Percentiles rank a stretch among this genome's conserved stretches.
These are phyloP conservation scores for Sinelater perroti DNA, from an alignment of 2,888 invertebrate genomes.

Conservation along the genomic window DNA sequence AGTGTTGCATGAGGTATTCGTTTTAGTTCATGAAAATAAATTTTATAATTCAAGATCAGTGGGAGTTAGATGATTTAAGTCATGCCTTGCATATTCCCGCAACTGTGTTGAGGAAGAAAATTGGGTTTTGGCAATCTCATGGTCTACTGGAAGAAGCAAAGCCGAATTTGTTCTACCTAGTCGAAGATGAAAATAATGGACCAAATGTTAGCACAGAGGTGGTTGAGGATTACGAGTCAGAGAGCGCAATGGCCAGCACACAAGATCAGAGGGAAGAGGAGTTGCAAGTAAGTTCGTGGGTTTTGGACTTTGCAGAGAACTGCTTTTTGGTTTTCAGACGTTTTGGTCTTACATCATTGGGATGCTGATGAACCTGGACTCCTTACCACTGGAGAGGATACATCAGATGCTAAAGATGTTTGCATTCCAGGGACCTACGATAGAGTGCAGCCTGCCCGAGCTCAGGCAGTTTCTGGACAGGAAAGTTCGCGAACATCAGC, in stretches of 20 bases:
- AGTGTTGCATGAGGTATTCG: slow-evolving; percentile 40
- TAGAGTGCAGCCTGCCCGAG: slow-evolving; percentile 89
- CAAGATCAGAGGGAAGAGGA: slow-evolving; percentile 95
- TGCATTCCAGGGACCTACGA: slow-evolving; percentile 88
- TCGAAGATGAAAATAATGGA: slow-evolving; percentile 70
- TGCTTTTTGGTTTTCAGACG: slow-evolving; percentile 62
- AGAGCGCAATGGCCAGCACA: slow-evolving; percentile 94
- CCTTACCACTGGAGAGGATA: slow-evolving; percentile 88
- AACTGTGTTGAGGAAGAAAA: slow-evolving; percentile 83
- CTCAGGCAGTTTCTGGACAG: slow-evolving; percentile 88
- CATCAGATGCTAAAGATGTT: slow-evolving; percentile 98
- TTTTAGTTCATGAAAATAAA: not conserved
- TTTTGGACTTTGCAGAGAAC: not conserved
- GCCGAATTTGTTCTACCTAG: slow-evolving; percentile 76
- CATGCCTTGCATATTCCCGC: slow-evolving; percentile 87
- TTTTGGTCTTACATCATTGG: slow-evolving; percentile 98
- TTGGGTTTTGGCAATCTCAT: slow-evolving; percentile 95
- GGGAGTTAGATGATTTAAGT: slow-evolving; percentile 88
- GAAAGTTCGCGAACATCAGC: slow-evolving; percentile 90
- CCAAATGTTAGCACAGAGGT: slow-evolving; percentile 69
- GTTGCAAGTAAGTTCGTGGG: slow-evolving; percentile 70
- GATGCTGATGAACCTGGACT: slow-evolving; percentile 95
- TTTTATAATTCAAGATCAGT: slow-evolving; percentile 67
- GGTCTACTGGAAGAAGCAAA: slow-evolving; percentile 82
- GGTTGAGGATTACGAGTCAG: slow-evolving; percentile 89